These are phyloP conservation scores for Ecliptopera silaceata DNA, from an alignment of 2,888 invertebrate species.

Conservation along the genomic window DNA sequence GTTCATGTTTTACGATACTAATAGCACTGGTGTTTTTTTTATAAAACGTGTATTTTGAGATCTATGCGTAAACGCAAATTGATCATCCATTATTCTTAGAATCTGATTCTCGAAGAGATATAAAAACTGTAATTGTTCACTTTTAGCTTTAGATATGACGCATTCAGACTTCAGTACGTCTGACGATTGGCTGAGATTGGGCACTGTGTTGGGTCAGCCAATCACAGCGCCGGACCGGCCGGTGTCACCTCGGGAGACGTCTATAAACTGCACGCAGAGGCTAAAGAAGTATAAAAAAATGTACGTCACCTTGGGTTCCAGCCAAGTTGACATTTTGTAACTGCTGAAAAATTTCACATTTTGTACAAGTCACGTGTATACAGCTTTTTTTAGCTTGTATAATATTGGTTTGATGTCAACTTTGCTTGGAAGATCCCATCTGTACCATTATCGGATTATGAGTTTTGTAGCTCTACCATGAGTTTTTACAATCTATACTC, in stretches of 20 bases:
- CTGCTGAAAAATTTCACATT: no score
- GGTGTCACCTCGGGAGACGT: constrained; percentile 51
- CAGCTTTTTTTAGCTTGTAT: no score
- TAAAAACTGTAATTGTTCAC: background rate
- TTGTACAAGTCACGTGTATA: no score
- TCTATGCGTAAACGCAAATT: background rate
- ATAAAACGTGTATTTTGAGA: background rate
- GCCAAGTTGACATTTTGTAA: no score
- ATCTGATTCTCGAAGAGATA: background rate
- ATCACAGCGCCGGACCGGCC: constrained; percentile 53
- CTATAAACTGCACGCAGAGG: constrained; percentile 62
- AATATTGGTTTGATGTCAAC: no score
- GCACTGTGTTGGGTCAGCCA: constrained; percentile 65
- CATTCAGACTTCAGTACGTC: constrained; percentile 73
- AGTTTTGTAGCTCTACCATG: no score
- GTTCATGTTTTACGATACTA: background rate
- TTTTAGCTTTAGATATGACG: constrained; percentile 66
- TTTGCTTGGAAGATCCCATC: no score
- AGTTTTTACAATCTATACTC: no score
- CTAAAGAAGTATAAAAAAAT: constrained; percentile 75
- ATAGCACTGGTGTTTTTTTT: background rate
- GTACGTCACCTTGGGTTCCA: constrained; percentile 42
- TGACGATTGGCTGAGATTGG: constrained; percentile 74
- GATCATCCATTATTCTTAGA: background rate
- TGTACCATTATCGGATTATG: no score